Conservation (phyloP, 2,113 vertebrate species). For the Melanocharis versteri region DNA sequence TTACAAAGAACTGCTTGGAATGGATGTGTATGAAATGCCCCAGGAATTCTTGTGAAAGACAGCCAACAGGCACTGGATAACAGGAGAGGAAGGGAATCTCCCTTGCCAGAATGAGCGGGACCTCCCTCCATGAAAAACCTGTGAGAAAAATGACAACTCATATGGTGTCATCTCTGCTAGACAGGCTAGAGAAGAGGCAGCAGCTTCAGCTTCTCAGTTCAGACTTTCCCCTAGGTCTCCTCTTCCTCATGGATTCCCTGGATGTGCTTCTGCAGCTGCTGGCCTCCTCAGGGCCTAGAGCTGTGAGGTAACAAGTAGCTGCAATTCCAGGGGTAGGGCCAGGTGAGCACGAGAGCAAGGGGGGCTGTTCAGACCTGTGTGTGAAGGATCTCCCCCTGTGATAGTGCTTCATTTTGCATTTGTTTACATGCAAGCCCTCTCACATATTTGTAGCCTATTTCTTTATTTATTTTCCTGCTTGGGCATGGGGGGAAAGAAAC, state of each 20-base stretch:
- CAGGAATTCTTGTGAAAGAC: not conserved
- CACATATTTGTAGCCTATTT: not conserved
- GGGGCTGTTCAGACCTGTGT: not conserved
- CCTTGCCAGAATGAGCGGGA: not conserved
- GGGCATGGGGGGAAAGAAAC: not conserved
- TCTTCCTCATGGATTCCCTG: not conserved
- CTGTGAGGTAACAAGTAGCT: not conserved
- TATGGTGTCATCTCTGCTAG: not conserved
- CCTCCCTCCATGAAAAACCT: not conserved
- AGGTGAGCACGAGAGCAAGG: not conserved
- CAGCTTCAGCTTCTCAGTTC: not conserved
- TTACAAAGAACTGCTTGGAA: not conserved
- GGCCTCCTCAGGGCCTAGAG: not conserved
- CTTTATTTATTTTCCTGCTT: not conserved
- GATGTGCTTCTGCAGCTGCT: not conserved
- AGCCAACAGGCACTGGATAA: not conserved
- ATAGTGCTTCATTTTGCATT: not conserved
- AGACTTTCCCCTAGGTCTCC: not conserved
- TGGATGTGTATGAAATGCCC: not conserved
- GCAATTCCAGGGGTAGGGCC: not conserved
- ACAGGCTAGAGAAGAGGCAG: not conserved
- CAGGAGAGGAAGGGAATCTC: not conserved
- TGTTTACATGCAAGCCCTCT: rapidly evolving
- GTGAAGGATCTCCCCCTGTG: not conserved
- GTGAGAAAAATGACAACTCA: not conserved